Evolutionary conservation across 1,140 invertebrate genomes (phyloP).

Genomic region (Tetramorium simillimum): DNA sequence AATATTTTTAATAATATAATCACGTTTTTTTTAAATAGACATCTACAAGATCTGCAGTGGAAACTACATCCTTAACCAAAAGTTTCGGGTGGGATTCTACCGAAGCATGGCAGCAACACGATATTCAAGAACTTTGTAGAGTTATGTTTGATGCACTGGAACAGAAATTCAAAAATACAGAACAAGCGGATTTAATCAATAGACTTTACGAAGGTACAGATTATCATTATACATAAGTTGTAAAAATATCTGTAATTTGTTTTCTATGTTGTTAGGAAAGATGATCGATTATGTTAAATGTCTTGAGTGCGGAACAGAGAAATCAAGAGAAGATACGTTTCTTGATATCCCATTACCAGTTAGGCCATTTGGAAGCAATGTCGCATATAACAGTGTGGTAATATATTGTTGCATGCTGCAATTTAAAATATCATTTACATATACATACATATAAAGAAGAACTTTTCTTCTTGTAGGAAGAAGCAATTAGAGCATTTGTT

Average conservation of each 20-base stretch:
- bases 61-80: slow-evolving; percentile 94
- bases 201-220: slow-evolving; percentile 89
- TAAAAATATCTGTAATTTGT: slow-evolving; percentile 33
- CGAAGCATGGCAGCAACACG: slow-evolving; percentile 97
- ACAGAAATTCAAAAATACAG: slow-evolving; percentile 93
- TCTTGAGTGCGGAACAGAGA: slow-evolving; percentile 94
- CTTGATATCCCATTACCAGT: slow-evolving; percentile 96
- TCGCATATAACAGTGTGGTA: slow-evolving; percentile 93
- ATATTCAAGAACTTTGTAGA: slow-evolving; percentile 96
- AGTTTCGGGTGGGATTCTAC: slow-evolving; percentile 97
- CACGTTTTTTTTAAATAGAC: slow-evolving; percentile 86
- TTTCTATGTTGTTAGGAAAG: slow-evolving; percentile 88
- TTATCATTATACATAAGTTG: slow-evolving; percentile 10
- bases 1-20: slow-evolving; percentile 17
- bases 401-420: slow-evolving; percentile 59
- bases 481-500: slow-evolving; percentile 94
- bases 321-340: slow-evolving; percentile 94
- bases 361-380: slow-evolving; percentile 92
- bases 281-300: slow-evolving; percentile 97
- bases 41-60: slow-evolving; percentile 90
- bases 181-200: slow-evolving; percentile 94
- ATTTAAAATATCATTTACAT: slow-evolving; percentile 21
- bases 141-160: slow-evolving; percentile 97
- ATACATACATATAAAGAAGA: background rate
- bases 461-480: slow-evolving; percentile 87